A percentile compares a stretch with the other conserved stretches of the same genome.
Evolutionary conservation across 1,140 invertebrate genomes (phyloP).

Genomic region (Drosophila novamexicana): DNA sequence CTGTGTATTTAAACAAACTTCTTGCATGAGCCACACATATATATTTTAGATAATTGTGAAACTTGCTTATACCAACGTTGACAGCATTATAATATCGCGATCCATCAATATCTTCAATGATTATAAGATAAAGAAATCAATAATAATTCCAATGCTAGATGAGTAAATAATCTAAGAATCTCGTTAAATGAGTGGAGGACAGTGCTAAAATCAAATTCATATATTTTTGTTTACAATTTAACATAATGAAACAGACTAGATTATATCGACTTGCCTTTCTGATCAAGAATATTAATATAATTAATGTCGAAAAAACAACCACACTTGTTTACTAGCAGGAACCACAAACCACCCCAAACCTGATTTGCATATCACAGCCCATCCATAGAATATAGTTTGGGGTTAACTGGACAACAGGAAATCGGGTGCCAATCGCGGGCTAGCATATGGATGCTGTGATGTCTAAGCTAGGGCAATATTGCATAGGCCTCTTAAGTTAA

Average conservation of each 20-base stretch:
- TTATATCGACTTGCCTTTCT: neutral
- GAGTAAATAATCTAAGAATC: too few species aligned
- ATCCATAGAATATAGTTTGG: neutral
- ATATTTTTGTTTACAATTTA: too few species aligned
- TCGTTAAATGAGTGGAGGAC: too few species aligned
- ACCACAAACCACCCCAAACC: neutral
- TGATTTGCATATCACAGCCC: neutral
- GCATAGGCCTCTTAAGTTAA: neutral
- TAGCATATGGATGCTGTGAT: neutral
- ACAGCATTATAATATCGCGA: too few species aligned
- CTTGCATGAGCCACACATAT: too few species aligned
- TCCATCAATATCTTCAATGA: too few species aligned
- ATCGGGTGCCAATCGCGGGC: neutral
- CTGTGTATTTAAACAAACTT: neutral
- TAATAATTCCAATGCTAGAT: too few species aligned
- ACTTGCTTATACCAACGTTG: too few species aligned
- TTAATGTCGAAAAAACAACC: neutral
- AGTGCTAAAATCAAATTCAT: too few species aligned
- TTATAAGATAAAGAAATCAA: too few species aligned
- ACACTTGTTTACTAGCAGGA: neutral
- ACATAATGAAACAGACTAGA: neutral
- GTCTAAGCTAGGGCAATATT: conserved; percentile 1
- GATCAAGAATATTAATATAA: neutral
- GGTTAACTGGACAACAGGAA: neutral
- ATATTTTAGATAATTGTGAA: too few species aligned